phyloP scores from a whole-genome alignment of 2,113 vertebrate species.

The Platysternon megacephalum region DNA sequence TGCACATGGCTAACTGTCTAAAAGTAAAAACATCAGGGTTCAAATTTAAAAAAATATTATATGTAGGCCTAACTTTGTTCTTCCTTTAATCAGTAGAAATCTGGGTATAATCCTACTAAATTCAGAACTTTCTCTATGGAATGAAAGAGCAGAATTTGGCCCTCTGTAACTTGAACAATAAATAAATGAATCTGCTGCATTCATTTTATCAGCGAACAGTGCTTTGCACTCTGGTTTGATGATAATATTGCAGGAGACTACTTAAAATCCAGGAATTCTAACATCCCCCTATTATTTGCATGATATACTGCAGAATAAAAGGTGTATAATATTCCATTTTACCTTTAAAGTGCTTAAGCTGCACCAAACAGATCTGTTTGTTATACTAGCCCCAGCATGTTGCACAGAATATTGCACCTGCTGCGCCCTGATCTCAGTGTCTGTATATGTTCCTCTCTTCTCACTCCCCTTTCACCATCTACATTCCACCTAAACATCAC shows the following conservation, averaged over 20 bases:
- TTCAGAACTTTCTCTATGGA: not conserved
- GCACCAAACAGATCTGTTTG: not conserved
- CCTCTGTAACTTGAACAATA: not conserved
- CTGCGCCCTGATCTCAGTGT: not conserved
- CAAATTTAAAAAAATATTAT: not conserved
- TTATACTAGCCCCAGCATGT: not conserved
- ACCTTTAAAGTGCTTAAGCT: not conserved
- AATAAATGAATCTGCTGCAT: not conserved
- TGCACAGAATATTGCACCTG: not conserved
- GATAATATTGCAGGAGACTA: not conserved
- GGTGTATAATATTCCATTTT: not conserved
- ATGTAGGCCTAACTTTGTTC: not conserved
- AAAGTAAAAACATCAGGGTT: not conserved
- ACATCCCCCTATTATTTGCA: not conserved
- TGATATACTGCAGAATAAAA: not conserved
- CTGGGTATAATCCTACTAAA: not conserved
- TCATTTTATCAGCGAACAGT: not conserved
- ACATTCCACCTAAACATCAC: not conserved
- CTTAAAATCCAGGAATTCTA: not conserved
- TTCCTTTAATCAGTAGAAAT: not conserved
- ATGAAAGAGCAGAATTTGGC: not conserved
- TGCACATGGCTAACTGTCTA: not conserved
- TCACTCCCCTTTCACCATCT: not conserved
- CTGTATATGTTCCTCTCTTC: not conserved
- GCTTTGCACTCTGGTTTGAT: not conserved